Base-by-base conservation (phyloP, 2,888 invertebrate genomes). In the Saturnia japonica region DNA sequence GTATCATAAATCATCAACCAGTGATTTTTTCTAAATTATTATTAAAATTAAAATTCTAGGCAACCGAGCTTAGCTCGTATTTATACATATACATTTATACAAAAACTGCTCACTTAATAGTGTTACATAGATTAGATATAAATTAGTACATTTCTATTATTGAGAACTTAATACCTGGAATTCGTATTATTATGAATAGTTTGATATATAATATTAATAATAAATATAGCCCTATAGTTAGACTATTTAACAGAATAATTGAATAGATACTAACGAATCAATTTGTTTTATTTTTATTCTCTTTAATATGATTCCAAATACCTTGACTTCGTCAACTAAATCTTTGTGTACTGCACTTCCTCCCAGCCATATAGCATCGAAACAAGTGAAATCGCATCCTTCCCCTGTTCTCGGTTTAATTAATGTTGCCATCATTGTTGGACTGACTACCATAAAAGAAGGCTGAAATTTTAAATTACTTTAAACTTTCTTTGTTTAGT, bases 291-390 rank as follows among this genome's bases (percentile, higher is more conserved):
- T 28, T 14, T 60, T 12, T 28, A 60, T 11, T 60, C 6, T 28
- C 3, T 60, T 12, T 28, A 60, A 60, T 60, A 6, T 60, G 6
- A 14, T 6, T 1, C 3, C 19, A 12, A 19, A 69, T 80, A 93
- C 94, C 85, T 86, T 80, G 3, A 90, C 73, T 68, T 88, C 84
- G 0, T 82, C 77, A 16, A 89, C 74, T 0, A 88, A 77, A 0
- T 85, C 81, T 0, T 72, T 67, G 1, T 85, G 78, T 2, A 88
- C 87, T 2, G 85, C 84, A 68, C 89, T 88, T 0, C 91, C 91
- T 1, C 85, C 89, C 6, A 89, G 69, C 9, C 84, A 57, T 3
- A 90, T 73, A 0, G 73, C 43, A 42, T 88, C 84, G 8, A 90
- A 83, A 72, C 87, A 84, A 0, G 86, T 79, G 51, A 90, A 82